Conservation (phyloP, 2,797 vertebrate species). For the Propithecus deckenii region DNA sequence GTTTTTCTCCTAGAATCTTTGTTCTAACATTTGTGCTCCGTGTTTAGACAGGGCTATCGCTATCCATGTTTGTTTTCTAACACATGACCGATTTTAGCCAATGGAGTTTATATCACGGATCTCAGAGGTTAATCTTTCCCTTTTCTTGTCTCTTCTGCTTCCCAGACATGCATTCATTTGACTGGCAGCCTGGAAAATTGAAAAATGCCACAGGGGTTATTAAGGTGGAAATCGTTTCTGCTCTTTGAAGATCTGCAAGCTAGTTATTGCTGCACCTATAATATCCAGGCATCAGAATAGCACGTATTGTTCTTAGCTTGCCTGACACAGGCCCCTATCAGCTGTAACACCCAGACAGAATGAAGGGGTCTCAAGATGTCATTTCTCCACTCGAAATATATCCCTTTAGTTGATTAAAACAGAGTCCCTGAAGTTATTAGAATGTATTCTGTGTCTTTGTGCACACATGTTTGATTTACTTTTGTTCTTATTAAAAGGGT, state of each 20-base stretch:
- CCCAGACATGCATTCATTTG: conserved; percentile 80
- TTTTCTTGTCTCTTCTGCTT: conserved; percentile 72
- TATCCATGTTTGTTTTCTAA: conserved; percentile 55
- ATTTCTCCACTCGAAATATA: conserved; percentile 72
- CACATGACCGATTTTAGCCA: conserved; percentile 69
- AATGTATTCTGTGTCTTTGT: conserved; percentile 69
- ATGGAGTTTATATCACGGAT: conserved; percentile 63
- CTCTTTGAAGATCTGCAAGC: conserved; percentile 72
- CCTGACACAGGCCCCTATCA: conserved; percentile 56
- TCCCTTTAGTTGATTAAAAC: conserved; percentile 64
- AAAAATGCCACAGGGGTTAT: conserved; percentile 80
- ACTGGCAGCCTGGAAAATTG: conserved; percentile 82
- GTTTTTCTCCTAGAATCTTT: conserved; percentile 32
- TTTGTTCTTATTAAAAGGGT: conserved; percentile 74
- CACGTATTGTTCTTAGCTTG: conserved; percentile 63
- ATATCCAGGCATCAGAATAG: conserved; percentile 69
- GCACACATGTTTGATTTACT: conserved; percentile 72
- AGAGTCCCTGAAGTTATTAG: conserved; percentile 60
- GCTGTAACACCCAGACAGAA: conserved; percentile 50
- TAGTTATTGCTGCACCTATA: conserved; percentile 71
- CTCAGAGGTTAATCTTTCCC: conserved; percentile 76
- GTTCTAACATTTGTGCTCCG: background rate
- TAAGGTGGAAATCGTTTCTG: conserved; percentile 73
- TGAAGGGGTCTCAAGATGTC: conserved; percentile 64
- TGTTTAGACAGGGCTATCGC: background rate